phyloP scores from a whole-genome alignment of 2,113 vertebrate genomes.

The Todiramphus saurophagus region DNA sequence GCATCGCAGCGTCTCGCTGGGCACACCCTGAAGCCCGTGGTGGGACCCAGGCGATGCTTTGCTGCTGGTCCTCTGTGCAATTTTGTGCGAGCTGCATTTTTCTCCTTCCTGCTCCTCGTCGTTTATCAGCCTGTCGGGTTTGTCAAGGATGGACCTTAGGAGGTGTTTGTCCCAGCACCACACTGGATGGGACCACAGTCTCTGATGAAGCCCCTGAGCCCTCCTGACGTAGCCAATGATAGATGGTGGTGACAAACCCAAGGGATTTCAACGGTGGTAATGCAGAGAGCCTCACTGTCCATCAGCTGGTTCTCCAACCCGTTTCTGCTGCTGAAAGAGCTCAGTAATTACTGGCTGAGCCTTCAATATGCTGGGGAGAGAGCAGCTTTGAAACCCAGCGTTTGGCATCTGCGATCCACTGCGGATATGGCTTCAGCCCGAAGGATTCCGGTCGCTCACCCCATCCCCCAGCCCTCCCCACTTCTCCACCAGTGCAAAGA shows the following conservation, averaged over 20 bases:
- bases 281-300: neutral
- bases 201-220: neutral
- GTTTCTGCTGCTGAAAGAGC: neutral
- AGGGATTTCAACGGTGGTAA: neutral
- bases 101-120: neutral
- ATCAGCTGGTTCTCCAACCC: neutral
- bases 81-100: neutral
- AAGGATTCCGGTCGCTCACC: neutral
- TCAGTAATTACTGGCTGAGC: neutral
- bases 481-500: neutral
- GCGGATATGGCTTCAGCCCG: neutral
- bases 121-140: neutral
- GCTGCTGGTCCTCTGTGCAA: neutral
- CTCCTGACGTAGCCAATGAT: neutral
- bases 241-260: neutral
- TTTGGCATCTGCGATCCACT: neutral
- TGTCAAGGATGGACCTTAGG: neutral
- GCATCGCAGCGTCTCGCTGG: fast-evolving
- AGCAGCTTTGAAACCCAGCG: neutral
- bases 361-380: neutral
- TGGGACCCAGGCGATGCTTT: neutral
- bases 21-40: fast-evolving
- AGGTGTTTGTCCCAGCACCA: neutral
- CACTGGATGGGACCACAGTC: neutral
- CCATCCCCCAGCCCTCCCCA: neutral